These are phyloP conservation scores for Calcarius lapponicus DNA, from an alignment of 2,797 vertebrate species.

Conservation along the genomic window DNA sequence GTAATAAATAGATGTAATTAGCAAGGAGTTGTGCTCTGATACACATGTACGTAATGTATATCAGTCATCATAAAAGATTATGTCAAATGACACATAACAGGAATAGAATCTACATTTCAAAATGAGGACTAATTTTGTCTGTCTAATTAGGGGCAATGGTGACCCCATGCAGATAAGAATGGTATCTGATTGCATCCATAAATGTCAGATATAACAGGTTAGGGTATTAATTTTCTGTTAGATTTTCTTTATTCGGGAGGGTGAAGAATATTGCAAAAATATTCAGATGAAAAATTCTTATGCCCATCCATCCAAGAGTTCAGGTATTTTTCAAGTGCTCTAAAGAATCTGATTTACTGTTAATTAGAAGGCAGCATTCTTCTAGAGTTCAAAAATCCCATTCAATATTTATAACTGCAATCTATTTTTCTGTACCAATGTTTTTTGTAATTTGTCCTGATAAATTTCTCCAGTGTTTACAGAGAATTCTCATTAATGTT, in stretches of 20 bases:
- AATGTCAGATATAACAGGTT: not conserved
- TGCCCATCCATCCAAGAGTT: not conserved
- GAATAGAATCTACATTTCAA: not conserved
- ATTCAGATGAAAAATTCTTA: not conserved
- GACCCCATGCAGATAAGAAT: not conserved
- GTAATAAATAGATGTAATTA: not conserved
- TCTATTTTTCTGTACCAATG: not conserved
- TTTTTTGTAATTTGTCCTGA: not conserved
- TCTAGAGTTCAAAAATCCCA: not conserved
- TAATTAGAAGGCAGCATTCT: not conserved
- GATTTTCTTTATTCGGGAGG: not conserved
- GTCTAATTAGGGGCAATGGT: not conserved
- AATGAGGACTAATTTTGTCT: not conserved
- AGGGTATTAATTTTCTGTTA: not conserved
- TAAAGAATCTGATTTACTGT: not conserved
- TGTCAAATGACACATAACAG: not conserved
- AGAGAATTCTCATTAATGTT: not conserved
- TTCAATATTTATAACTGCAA: not conserved
- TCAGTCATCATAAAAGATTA: not conserved
- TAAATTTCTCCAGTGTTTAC: not conserved
- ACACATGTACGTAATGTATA: not conserved
- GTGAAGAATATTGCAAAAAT: not conserved
- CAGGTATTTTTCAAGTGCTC: not conserved
- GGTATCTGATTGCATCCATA: not conserved
- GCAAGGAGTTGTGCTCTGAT: not conserved